Evolutionary conservation across 2,797 vertebrate genomes (phyloP).

Genomic region (Rhabdophis nuchalis): DNA sequence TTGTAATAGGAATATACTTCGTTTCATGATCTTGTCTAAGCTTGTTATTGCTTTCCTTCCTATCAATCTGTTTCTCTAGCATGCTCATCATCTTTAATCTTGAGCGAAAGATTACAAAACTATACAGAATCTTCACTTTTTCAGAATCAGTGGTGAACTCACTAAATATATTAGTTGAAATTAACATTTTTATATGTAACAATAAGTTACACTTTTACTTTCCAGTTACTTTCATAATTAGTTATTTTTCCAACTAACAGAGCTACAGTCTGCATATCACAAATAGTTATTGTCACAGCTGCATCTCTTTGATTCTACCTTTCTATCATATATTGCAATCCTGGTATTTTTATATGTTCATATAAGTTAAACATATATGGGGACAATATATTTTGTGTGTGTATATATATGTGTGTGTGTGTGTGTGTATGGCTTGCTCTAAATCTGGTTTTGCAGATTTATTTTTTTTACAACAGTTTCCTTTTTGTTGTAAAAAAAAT

Average conservation of each 20-base stretch:
- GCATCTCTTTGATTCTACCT: neutral
- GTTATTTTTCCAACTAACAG: neutral
- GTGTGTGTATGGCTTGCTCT: neutral
- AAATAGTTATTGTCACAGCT: neutral
- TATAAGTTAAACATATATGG: neutral
- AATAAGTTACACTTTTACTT: neutral
- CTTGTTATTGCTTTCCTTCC: neutral
- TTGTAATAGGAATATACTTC: neutral
- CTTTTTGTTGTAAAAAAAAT: neutral
- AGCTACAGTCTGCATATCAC: neutral
- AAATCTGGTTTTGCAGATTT: neutral
- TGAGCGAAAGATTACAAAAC: neutral
- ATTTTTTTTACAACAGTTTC: neutral
- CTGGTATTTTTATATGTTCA: neutral
- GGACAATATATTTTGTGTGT: neutral
- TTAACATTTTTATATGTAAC: neutral
- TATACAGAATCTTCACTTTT: neutral
- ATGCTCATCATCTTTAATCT: neutral
- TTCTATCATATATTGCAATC: neutral
- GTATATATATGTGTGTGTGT: neutral
- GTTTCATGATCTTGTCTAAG: neutral
- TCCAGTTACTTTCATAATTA: neutral
- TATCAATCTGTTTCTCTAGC: neutral
- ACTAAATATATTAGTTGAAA: neutral
- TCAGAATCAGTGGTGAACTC: neutral